Base-by-base conservation (phyloP, 64 coral and sea anemone species). In the Catalaphyllia jardinei region DNA sequence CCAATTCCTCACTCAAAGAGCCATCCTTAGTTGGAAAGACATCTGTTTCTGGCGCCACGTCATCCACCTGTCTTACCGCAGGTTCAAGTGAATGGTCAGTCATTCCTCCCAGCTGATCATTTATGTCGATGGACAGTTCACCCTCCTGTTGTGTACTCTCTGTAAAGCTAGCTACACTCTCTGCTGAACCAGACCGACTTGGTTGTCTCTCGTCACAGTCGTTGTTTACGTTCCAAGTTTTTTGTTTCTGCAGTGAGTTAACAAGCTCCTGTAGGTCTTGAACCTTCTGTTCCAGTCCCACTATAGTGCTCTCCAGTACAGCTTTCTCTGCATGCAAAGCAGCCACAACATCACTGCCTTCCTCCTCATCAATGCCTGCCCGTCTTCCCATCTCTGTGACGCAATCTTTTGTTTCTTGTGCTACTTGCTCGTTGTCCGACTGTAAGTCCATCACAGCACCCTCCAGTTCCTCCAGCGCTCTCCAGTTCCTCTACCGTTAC, bases 241-340 rank as follows among this genome's bases (percentile, higher is more conserved):
- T 61, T 29, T 83, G 46, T 60, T 42, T 88, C 63, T 81, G 78
- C 8, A 87, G 57, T 52, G 51, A 38, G 22, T 91, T 46, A 0
- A 95, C 57, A 51, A 72, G 71, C 64, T 95, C 75, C 50, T 93
- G 79, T 73, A 95, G 50, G 38, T 95, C 93, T 81, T 98, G 96
- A 3, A 98, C 90, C 73, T 98, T 98, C 29, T 95, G 85, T 71
- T 98, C 89, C 16, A 98, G 87, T 29, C 96, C 96, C 62, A 98
- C 96, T 62, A 98, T 95, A 25, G 96, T 95, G 29, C 79, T 88
- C 86, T 98, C 96, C 46, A 98, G 75, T 14, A 98, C 93, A 28
- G 96, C 93, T 82, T 98, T 98, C 60, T 98, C 96, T 49, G 96
- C 93, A 31, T 95, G 87, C 8, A 95, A 55, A 9, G 96, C 79